Conservation (phyloP, 2,797 vertebrate species). For the Poecile montanus region DNA sequence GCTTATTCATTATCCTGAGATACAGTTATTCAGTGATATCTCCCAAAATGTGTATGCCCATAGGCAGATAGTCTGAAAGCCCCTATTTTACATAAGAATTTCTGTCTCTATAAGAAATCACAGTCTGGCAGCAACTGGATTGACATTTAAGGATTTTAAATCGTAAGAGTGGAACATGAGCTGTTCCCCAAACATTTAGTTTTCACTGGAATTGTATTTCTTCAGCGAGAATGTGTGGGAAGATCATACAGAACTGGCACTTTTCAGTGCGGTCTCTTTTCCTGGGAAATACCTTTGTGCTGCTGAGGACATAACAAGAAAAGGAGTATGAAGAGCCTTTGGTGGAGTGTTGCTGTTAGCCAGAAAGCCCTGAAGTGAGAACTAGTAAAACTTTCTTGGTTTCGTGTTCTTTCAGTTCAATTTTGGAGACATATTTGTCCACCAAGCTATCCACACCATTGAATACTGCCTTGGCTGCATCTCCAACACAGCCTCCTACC, state of each 20-base stretch:
- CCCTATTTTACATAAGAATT: not conserved
- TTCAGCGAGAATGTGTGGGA: not conserved
- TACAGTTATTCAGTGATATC: not conserved
- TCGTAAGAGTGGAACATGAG: not conserved
- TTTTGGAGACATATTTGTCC: conserved; percentile 90
- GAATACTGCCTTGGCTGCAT: conserved; percentile 98
- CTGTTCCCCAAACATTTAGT: not conserved
- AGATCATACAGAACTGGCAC: not conserved
- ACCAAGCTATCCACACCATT: conserved; percentile 96
- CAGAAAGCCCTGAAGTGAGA: not conserved
- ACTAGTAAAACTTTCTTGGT: not conserved
- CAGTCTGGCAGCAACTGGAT: not conserved
- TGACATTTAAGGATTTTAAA: not conserved
- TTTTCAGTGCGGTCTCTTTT: not conserved
- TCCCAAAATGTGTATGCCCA: not conserved
- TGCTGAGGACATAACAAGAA: not conserved
- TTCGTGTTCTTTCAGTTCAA: conserved; percentile 84
- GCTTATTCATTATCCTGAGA: not conserved
- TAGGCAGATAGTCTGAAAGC: not conserved
- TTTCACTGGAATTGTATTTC: not conserved
- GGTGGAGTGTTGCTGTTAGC: not conserved
- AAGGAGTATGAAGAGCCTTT: not conserved
- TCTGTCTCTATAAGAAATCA: not conserved
- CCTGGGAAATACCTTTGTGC: not conserved
- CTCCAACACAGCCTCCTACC: conserved; percentile 96